These are phyloP conservation scores for Drosophila chauvacae DNA, from an alignment of 1,140 invertebrate genomes.

Conservation along the genomic window DNA sequence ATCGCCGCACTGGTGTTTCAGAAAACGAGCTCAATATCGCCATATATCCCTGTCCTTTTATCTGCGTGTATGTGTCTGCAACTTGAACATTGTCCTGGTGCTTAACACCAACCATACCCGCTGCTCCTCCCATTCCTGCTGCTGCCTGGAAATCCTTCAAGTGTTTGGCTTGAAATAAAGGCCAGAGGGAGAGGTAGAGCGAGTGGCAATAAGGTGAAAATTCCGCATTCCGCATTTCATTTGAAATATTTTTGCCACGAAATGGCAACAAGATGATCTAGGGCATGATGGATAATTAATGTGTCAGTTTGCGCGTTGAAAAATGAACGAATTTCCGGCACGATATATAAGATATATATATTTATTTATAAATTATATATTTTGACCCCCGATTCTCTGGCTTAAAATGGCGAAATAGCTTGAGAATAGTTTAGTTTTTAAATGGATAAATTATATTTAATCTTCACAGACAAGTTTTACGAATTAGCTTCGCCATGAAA, in stretches of 20 bases:
- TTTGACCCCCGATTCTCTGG: background rate
- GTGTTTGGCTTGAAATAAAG: slow-evolving; percentile 5
- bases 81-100: slow-evolving; percentile 18
- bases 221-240: slow-evolving; percentile 8
- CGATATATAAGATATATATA: background rate
- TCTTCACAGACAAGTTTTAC: background rate
- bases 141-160: slow-evolving; percentile 13
- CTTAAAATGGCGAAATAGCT: too few relatives aligned
- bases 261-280: slow-evolving; percentile 12
- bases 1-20: slow-evolving; percentile 16
- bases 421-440: too few relatives aligned
- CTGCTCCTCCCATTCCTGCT: background rate
- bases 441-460: too few relatives aligned
- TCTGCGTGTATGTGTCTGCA: slow-evolving; percentile 10
- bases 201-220: slow-evolving; percentile 11
- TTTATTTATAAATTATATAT: too few relatives aligned
- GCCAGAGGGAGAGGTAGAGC: background rate
- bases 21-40: slow-evolving; percentile 21
- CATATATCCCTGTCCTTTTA: slow-evolving; percentile 22
- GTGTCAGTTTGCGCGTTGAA: slow-evolving; percentile 4
- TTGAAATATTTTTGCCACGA: slow-evolving; percentile 12
- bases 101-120: background rate
- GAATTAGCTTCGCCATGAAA: background rate
- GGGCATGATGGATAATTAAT: slow-evolving; percentile 7
- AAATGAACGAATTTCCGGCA: slow-evolving; percentile 1